A percentile compares a stretch with the other conserved stretches of the same genome.
Evolutionary conservation across 2,113 vertebrate species (phyloP).

Genomic region (Albula glossodonta): DNA sequence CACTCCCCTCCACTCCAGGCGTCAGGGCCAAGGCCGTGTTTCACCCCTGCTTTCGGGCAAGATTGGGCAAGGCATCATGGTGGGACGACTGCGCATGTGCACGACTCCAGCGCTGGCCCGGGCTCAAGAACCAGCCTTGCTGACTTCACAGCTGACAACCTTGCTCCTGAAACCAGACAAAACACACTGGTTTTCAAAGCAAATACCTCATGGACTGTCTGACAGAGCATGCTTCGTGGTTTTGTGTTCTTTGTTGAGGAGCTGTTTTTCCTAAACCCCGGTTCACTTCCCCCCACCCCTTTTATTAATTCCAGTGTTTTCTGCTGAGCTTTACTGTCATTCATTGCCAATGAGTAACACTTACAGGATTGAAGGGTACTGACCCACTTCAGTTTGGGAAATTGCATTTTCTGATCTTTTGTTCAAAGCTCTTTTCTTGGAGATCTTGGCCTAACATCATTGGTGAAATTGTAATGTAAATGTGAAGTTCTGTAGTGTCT

Average conservation of each 20-base stretch:
- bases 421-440: constrained; percentile 15
- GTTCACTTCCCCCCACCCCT: constrained; percentile 5
- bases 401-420: constrained; percentile 18
- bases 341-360: constrained; percentile 14
- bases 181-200: constrained; percentile 28
- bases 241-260: constrained; percentile 34
- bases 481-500: constrained; percentile 46
- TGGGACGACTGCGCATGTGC: not conserved
- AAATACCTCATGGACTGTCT: constrained; percentile 41
- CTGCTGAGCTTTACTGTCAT: constrained; percentile 27
- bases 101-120: constrained; percentile 1
- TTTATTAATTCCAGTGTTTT: constrained; percentile 17
- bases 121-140: constrained; percentile 13
- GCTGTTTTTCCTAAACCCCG: not conserved
- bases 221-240: constrained; percentile 44
- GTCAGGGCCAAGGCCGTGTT: not conserved
- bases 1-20: not conserved
- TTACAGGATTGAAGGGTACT: constrained; percentile 11
- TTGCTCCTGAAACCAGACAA: constrained; percentile 17
- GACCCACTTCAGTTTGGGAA: constrained; percentile 18
- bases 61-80: not conserved
- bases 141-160: constrained; percentile 15
- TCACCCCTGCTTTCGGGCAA: not conserved
- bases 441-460: constrained; percentile 27
- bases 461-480: constrained; percentile 34